phyloP scores from a whole-genome alignment of 2,113 vertebrate species.

The Neotragus pygmaeus region DNA sequence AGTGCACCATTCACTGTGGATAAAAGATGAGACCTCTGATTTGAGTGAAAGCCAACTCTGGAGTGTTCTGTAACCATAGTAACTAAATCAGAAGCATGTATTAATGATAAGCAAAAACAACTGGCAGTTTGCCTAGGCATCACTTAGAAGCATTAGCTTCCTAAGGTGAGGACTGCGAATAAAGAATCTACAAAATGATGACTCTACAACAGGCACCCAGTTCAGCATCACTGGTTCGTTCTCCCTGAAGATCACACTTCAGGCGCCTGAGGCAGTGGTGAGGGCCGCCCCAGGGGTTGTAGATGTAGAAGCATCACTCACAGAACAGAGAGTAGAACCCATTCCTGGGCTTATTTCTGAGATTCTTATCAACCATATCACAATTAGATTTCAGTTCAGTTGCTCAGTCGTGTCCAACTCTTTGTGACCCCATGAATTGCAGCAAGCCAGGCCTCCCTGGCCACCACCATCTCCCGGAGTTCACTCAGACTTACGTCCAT shows the following conservation, averaged over 20 bases:
- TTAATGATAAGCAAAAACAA: constrained; percentile 42
- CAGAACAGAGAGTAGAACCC: background rate
- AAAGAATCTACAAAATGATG: background rate
- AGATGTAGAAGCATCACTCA: background rate
- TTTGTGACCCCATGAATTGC: too few relatives aligned
- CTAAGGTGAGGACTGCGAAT: constrained; percentile 11
- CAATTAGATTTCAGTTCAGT: too few relatives aligned
- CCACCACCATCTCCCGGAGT: too few relatives aligned
- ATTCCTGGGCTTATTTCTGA: background rate
- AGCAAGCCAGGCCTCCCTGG: too few relatives aligned
- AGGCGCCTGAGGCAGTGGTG: background rate
- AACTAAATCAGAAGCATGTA: constrained; percentile 55
- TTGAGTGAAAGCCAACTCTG: background rate
- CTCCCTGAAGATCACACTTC: background rate
- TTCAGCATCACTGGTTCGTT: background rate
- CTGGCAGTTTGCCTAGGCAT: constrained; percentile 56
- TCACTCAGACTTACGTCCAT: too few relatives aligned
- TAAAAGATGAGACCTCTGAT: background rate
- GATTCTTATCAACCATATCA: background rate
- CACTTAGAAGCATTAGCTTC: constrained; percentile 52
- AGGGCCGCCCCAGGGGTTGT: background rate
- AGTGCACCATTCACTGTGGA: background rate
- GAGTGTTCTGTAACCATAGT: constrained; percentile 49
- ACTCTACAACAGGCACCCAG: background rate
- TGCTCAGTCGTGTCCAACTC: too few relatives aligned